Evolutionary conservation across 2,797 vertebrate species (phyloP).

Genomic region (Hydrophis major): DNA sequence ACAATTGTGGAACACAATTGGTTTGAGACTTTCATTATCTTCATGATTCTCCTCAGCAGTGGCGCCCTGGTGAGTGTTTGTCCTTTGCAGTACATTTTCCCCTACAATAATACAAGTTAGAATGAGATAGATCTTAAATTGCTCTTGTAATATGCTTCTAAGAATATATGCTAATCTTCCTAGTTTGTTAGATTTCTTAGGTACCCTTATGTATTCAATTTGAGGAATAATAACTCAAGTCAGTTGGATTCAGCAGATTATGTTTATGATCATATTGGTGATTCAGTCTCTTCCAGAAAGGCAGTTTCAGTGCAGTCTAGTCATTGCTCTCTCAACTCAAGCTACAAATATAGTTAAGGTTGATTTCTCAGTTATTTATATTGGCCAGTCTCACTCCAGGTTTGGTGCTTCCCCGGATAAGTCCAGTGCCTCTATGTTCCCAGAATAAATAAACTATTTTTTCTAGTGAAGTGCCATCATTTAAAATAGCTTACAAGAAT

Average conservation of each 20-base stretch:
- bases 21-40: constrained; percentile 98
- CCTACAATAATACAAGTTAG: not conserved
- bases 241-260: not conserved
- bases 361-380: not conserved
- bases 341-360: not conserved
- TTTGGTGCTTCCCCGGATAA: not conserved
- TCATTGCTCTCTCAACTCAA: not conserved
- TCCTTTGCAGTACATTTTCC: not conserved
- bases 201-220: not conserved
- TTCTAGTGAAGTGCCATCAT: not conserved
- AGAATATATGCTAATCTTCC: not conserved
- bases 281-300: not conserved
- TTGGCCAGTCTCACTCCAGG: not conserved
- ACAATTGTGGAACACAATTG: constrained; percentile 94
- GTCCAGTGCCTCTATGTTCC: not conserved
- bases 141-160: not conserved
- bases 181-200: not conserved
- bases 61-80: constrained; percentile 86
- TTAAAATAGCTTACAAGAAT: not conserved
- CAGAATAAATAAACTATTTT: not conserved
- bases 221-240: not conserved
- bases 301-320: not conserved
- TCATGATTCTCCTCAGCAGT: constrained; percentile 98
- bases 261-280: not conserved
- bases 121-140: not conserved